Base-by-base conservation (phyloP, 2,113 vertebrate genomes). In the Desmodus rotundus region DNA sequence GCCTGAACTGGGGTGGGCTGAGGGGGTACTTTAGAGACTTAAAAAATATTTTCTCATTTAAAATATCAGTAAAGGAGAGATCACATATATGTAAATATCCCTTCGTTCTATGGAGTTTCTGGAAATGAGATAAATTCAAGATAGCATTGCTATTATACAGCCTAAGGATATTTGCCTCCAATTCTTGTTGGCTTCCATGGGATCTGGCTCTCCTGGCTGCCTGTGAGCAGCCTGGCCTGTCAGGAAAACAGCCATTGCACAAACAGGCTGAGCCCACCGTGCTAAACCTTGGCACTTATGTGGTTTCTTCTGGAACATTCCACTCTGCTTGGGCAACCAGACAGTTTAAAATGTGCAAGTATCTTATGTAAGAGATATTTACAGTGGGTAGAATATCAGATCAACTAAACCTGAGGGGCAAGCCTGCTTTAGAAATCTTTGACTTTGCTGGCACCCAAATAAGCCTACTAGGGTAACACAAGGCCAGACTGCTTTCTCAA, bases 281-380 rank as follows among this genome's bases (percentile, higher is more conserved):
- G 2, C 31, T 77, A 63, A 90, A 47, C 4, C 19, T 74, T 17
- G 68, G 77, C 24, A 31, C n/a, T 78, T 78, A 63, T 2, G 33
- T 78, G 74, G 77, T 28, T 89, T 73, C 91, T 70, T 91, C 70
- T 91, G 88, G 91, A 91, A 74, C 41, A 52, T 76, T 91, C 87
- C 38, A 83, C 26, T 7, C 43, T 89, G 31, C 56, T 87, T 85
- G 78, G 72, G 72, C 82, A 63, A 58, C 36, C 0, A 3, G 36
- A 63, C n/a, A 16, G 73, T 73, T 94, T 85, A 33, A 94, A 77
- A 86, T 16, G 17, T 7, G 1, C n/a, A 93, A 13, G 58, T 77
- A 47, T 87, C 80, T 85, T 87, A 72, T 81, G 20, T 43, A 77
- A 80, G 56, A 93, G 84, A 61, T 28, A 47, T 72, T 83, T 58